phyloP scores from a whole-genome alignment of 2,797 vertebrate species.

The Lateolabrax maculatus region DNA sequence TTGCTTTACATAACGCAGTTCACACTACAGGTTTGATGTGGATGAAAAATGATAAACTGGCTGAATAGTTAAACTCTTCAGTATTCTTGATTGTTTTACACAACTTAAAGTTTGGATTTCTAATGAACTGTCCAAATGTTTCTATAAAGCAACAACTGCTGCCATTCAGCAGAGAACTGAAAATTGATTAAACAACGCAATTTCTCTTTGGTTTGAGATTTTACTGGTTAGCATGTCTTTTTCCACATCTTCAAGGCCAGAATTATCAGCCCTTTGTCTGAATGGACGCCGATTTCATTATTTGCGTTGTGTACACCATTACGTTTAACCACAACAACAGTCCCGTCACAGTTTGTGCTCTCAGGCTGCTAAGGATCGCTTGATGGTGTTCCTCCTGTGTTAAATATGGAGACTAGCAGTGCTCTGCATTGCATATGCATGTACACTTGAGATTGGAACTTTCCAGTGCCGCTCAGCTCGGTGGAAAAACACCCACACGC shows the following conservation, averaged over 20 bases:
- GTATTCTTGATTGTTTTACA: no score
- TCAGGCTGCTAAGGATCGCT: neutral
- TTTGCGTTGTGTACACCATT: neutral
- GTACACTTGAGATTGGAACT: constrained; percentile 41
- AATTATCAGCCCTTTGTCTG: neutral
- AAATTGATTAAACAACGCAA: neutral
- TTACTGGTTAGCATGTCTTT: neutral
- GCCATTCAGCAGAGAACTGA: neutral
- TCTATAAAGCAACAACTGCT: no score
- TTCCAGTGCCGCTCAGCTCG: constrained; percentile 26
- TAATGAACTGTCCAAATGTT: no score
- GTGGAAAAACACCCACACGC: constrained; percentile 57
- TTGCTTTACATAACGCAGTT: neutral
- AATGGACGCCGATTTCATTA: neutral
- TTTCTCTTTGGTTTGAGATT: neutral
- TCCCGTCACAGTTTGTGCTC: constrained; percentile 1
- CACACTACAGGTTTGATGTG: neutral
- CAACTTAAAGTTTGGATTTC: no score
- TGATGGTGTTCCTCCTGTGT: constrained; percentile 14
- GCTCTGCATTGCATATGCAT: constrained; percentile 37
- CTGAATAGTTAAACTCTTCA: no score
- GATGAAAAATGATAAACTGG: no score
- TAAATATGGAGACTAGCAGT: neutral
- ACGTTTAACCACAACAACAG: neutral
- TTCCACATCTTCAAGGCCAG: neutral